A percentile compares a stretch with the other conserved stretches of the same genome.
These are phyloP conservation scores for Cottus gobio DNA, from an alignment of 2,113 vertebrate species.

Conservation along the genomic window DNA sequence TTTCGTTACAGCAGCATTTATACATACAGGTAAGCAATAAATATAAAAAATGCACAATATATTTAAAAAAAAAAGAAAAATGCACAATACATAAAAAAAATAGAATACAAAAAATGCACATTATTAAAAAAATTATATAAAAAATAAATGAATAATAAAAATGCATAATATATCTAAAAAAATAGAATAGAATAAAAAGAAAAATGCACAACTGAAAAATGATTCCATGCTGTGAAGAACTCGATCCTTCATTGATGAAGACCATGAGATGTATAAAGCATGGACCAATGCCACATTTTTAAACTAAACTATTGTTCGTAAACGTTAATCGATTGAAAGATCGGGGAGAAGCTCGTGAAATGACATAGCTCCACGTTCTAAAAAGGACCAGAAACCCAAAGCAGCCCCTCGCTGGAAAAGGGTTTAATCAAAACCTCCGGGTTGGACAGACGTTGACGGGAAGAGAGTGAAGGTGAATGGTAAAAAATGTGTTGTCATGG, in stretches of 20 bases:
- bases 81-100: too few species aligned
- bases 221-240: background rate
- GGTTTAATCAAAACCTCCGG: background rate
- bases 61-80: too few species aligned
- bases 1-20: too few species aligned
- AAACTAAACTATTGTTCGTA: background rate
- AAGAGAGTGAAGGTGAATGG: background rate
- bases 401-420: background rate
- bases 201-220: too few species aligned
- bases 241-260: background rate
- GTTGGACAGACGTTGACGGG: background rate
- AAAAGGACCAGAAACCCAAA: background rate
- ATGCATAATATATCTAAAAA: too few species aligned
- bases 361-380: background rate
- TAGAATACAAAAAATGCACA: too few species aligned
- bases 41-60: too few species aligned
- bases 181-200: too few species aligned
- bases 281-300: background rate
- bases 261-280: background rate
- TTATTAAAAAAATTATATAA: too few species aligned
- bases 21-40: too few species aligned
- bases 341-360: background rate
- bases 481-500: background rate
- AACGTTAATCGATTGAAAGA: background rate
- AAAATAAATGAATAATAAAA: too few species aligned